Evolutionary conservation across 1,140 invertebrate genomes (phyloP).

Genomic region (Papilio aristodemus): DNA sequence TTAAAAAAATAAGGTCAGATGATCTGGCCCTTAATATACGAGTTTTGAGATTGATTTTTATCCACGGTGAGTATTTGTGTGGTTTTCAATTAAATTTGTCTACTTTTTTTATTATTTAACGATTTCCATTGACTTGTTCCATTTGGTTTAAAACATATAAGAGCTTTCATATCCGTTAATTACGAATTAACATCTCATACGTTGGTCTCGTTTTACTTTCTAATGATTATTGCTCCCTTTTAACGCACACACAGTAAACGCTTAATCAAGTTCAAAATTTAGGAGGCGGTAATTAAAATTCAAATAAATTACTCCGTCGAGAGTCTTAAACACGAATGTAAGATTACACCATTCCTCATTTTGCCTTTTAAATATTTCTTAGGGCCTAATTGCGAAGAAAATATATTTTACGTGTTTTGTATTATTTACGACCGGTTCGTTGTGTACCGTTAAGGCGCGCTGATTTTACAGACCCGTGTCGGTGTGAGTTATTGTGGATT

Average conservation of each 20-base stretch:
- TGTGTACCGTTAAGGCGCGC: slow-evolving; percentile 24
- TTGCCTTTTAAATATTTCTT: slow-evolving; percentile 32
- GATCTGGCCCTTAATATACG: no score
- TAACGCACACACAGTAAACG: slow-evolving; percentile 14
- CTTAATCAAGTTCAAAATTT: slow-evolving; percentile 17
- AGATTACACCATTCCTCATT: slow-evolving; percentile 30
- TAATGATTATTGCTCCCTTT: slow-evolving; percentile 19
- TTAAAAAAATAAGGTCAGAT: no score
- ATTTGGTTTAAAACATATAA: slow-evolving; percentile 23
- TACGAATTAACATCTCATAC: slow-evolving; percentile 4
- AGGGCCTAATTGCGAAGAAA: slow-evolving; percentile 29
- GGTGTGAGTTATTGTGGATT: slow-evolving; percentile 19
- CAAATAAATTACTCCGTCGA: slow-evolving; percentile 29
- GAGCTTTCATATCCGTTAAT: slow-evolving; percentile 10
- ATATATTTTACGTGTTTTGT: slow-evolving; percentile 21
- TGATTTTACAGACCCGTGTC: slow-evolving; percentile 23
- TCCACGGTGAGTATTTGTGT: no score
- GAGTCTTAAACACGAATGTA: slow-evolving; percentile 30
- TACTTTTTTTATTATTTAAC: slow-evolving; percentile 41
- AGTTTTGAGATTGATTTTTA: no score
- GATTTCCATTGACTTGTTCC: slow-evolving; percentile 40
- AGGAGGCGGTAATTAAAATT: slow-evolving; percentile 26
- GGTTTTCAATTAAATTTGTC: not conserved
- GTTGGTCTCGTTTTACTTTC: slow-evolving; percentile 14
- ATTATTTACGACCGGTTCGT: slow-evolving; percentile 22